Evolutionary conservation across 2,113 vertebrate genomes (phyloP).

Genomic region (Pogona vitticeps): DNA sequence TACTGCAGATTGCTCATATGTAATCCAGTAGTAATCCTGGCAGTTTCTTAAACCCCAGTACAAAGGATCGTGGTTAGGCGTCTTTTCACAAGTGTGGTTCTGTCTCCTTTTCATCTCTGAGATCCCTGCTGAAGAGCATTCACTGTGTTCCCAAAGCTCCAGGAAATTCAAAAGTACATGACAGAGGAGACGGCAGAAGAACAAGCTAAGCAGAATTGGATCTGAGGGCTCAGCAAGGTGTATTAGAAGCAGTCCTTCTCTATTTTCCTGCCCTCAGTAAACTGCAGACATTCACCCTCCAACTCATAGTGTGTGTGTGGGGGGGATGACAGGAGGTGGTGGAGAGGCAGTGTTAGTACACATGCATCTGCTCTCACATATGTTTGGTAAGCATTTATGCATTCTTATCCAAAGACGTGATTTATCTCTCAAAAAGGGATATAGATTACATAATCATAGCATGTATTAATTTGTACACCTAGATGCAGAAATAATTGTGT

Average conservation of each 20-base stretch:
- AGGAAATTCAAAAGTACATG: background rate
- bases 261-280: background rate
- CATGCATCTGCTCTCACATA: background rate
- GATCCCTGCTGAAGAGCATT: background rate
- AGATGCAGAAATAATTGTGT: too few relatives aligned
- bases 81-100: background rate
- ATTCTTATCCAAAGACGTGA: background rate
- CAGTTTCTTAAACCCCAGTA: too few relatives aligned
- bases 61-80: background rate
- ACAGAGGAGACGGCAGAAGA: background rate
- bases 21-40: too few relatives aligned
- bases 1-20: background rate
- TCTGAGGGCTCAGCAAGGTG: background rate
- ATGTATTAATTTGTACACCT: background rate
- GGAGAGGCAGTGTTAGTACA: background rate
- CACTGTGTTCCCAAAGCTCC: too few relatives aligned
- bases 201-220: background rate
- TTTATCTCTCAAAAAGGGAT: too few relatives aligned
- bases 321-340: too few relatives aligned
- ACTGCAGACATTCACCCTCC: background rate
- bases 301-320: background rate
- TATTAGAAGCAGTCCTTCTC: background rate
- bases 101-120: background rate
- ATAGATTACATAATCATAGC: background rate
- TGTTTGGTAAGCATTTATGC: background rate